Conservation (phyloP, 2,888 invertebrate genomes). For the Brachyopa scutellaris region DNA sequence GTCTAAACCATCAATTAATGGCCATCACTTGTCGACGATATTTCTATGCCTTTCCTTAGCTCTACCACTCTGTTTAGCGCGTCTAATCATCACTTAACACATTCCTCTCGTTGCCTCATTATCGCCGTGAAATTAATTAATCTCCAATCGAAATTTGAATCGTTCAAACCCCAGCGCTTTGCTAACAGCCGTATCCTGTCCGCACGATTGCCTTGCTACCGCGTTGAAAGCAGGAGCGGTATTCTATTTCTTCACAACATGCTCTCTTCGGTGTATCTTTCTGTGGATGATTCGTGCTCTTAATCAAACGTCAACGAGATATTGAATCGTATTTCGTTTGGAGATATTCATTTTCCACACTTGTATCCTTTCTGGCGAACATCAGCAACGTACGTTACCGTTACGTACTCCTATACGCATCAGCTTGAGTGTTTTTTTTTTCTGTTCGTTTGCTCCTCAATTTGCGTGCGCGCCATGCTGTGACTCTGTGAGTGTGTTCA, state of each 20-base stretch:
- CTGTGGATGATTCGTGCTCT: constrained; percentile 49
- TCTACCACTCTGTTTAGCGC: neutral
- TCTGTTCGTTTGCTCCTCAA: constrained; percentile 31
- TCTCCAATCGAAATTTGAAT: constrained; percentile 63
- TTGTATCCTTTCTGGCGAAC: constrained; percentile 20
- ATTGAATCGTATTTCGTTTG: constrained; percentile 62
- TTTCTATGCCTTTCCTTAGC: neutral
- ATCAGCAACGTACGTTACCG: neutral
- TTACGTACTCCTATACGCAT: too few relatives aligned
- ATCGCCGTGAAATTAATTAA: constrained; percentile 63
- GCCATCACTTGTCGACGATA: neutral
- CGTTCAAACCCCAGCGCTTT: constrained; percentile 19
- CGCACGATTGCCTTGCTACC: constrained; percentile 21
- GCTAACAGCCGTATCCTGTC: constrained; percentile 29
- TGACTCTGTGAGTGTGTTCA: neutral
- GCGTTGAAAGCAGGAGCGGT: neutral
- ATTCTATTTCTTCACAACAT: neutral
- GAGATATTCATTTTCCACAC: constrained; percentile 44
- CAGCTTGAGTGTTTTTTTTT: constrained; percentile 37
- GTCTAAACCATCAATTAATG: constrained; percentile 18
- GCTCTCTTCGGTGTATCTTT: neutral
- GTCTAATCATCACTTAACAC: constrained; percentile 37
- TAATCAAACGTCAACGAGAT: constrained; percentile 70
- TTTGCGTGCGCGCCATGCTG: constrained; percentile 39
- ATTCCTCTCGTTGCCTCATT: constrained; percentile 26